phyloP scores from a whole-genome alignment of 2,888 invertebrate species.

The Noctua comes region DNA sequence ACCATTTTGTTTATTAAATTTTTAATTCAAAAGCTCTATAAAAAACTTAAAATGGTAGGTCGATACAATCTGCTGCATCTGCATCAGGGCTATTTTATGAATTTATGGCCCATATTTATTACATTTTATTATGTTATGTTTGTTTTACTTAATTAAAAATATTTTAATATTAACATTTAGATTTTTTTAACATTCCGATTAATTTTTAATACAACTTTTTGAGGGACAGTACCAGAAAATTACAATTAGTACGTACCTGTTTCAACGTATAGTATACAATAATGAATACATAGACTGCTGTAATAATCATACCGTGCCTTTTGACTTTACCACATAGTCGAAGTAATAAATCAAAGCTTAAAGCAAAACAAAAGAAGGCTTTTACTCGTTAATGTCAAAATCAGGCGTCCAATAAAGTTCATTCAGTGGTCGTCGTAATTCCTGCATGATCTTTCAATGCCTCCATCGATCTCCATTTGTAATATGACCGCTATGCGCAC shows the following conservation, averaged over 20 bases:
- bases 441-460: constrained; percentile 40
- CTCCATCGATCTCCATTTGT: constrained; percentile 58
- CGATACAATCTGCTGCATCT: neutral
- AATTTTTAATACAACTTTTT: neutral
- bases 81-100: neutral
- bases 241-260: neutral
- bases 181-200: too few relatives aligned
- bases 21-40: neutral
- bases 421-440: constrained; percentile 4
- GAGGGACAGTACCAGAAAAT: neutral
- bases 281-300: neutral
- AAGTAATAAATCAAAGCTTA: neutral
- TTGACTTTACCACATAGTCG: neutral
- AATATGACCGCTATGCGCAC: constrained; percentile 44
- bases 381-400: neutral
- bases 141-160: neutral
- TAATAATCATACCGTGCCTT: too few relatives aligned
- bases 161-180: neutral
- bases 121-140: neutral
- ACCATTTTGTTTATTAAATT: neutral
- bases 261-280: neutral
- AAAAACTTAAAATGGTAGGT: neutral
- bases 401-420: constrained; percentile 6
- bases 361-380: neutral
- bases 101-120: neutral